Conservation (phyloP, 1,140 invertebrate species). For the Pissodes strobi region DNA sequence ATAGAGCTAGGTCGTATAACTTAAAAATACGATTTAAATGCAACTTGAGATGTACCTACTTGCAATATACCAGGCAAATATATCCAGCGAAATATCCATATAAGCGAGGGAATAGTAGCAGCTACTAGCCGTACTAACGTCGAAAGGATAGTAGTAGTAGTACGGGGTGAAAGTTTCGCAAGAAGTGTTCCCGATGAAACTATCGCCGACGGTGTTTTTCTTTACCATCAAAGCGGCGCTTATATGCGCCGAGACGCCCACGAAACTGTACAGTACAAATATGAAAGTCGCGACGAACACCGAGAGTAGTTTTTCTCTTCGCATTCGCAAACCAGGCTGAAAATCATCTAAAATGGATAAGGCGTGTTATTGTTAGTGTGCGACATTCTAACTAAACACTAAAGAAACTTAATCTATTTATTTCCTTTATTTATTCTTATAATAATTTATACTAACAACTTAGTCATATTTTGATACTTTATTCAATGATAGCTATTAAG, state of each 20-base stretch:
- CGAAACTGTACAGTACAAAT: slow-evolving; percentile 26
- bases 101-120: slow-evolving; percentile 22
- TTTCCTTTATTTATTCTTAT: no score
- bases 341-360: slow-evolving; percentile 21
- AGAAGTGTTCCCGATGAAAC: slow-evolving; percentile 9
- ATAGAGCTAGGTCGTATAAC: background rate
- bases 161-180: slow-evolving; percentile 23
- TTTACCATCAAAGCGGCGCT: slow-evolving; percentile 7
- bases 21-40: background rate
- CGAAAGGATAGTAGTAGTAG: slow-evolving; percentile 25
- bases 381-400: no score
- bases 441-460: no score
- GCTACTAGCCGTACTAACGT: slow-evolving; percentile 9
- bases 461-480: no score
- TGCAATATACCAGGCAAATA: slow-evolving; percentile 23
- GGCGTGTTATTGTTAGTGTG: background rate
- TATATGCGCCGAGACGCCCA: slow-evolving; percentile 24
- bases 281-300: slow-evolving; percentile 9
- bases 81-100: slow-evolving; percentile 28
- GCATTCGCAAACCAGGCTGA: slow-evolving; percentile 19
- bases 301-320: background rate
- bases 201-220: slow-evolving; percentile 5
- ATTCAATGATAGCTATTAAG: no score
- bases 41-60: no score
- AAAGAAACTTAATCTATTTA: no score